Base-by-base conservation (phyloP, 2,888 invertebrate species). In the Spialia ferax region DNA sequence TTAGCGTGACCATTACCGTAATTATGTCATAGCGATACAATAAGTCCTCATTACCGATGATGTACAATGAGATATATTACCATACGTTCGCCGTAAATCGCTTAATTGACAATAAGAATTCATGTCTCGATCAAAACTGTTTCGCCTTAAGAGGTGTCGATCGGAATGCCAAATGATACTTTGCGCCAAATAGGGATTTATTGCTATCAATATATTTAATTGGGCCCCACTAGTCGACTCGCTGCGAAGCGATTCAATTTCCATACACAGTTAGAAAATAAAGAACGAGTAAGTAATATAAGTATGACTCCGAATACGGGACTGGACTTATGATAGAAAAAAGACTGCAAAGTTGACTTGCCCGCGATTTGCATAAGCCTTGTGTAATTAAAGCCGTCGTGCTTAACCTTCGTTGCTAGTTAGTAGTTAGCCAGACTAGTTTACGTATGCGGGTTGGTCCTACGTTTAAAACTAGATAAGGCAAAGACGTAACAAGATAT, bases 141-240 rank as follows among this genome's bases (percentile, higher is more conserved):
- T 78, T 74, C 74, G 70, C 80, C 79, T 74, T 80, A 81, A 73
- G 75, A 77, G 79, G 42, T 79, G 79, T 79, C 76, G 78, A 63
- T 42, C 26, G 71, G 70, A 75, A 81, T 80, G 76, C 73, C 73
- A 70, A 79, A 80, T 80, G 82, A 79, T 74, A 75, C 74, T 68
- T 11, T 63, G 64, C 18, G 63, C 83, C 82, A 72, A 80, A 81
- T 77, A 81, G 20, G 83, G 80, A 66, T 75, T 79, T 81, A 86
- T 83, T 80, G 79, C 81, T 83, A 84, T 85, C 81, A 80, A 82
- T 83, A 83, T 79, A 82, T 77, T 79, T 87, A 87, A 85, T 87
- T 82, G 83, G 80, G 71, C 74, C 77, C 73, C 73, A 45, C 61
- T 62, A 70, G 70, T 73, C 71, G 69, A 73, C 73, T 78, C 71